Evolutionary conservation across 2,797 vertebrate genomes (phyloP).

Genomic region (Hypotaenidia okinawae): DNA sequence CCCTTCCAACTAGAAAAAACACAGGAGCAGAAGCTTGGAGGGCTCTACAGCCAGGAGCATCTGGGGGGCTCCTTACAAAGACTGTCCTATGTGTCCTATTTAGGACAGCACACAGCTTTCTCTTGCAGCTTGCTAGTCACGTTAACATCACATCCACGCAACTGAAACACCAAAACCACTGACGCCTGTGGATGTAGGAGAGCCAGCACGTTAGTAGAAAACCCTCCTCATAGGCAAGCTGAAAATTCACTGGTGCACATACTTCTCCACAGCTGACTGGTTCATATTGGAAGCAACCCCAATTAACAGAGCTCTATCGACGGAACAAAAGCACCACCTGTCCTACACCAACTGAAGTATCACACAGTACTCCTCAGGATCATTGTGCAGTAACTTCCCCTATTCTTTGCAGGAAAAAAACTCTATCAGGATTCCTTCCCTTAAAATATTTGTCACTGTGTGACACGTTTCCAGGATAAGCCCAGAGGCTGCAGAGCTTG

Average conservation of each 20-base stretch:
- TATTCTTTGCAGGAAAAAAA: not conserved
- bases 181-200: not conserved
- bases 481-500: not conserved
- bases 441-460: not conserved
- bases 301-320: not conserved
- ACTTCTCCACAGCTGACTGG: not conserved
- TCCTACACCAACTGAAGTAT: not conserved
- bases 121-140: not conserved
- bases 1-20: not conserved
- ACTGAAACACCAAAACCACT: not conserved
- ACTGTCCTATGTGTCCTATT: not conserved
- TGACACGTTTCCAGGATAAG: not conserved
- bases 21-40: not conserved
- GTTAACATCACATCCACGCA: not conserved
- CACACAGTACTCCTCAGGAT: not conserved
- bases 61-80: too few relatives aligned
- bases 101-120: rapidly evolving
- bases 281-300: not conserved
- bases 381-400: not conserved
- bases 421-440: not conserved
- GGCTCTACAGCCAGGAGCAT: not conserved
- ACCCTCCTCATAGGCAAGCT: not conserved
- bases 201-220: not conserved
- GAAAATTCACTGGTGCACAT: not conserved
- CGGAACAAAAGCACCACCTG: not conserved